phyloP scores from a whole-genome alignment of 2,888 invertebrate genomes.

The Macaria notata region DNA sequence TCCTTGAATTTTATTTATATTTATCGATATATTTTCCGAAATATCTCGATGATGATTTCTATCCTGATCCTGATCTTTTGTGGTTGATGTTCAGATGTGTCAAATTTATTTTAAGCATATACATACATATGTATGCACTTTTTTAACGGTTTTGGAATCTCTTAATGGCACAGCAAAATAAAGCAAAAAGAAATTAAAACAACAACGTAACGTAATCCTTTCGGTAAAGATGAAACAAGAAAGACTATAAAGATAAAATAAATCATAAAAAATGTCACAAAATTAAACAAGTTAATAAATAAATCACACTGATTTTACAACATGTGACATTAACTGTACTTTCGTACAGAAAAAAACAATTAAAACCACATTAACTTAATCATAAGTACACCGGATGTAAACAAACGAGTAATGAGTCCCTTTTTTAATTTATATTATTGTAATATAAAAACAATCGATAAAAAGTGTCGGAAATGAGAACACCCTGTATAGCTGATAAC shows the following conservation, averaged over 20 bases:
- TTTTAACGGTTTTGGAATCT: too few species aligned
- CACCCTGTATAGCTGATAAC: conserved; percentile 53
- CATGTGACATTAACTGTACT: conserved; percentile 25
- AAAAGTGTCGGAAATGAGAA: conserved; percentile 38
- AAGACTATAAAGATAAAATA: conserved; percentile 1
- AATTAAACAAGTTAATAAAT: conserved; percentile 9
- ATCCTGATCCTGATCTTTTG: too few species aligned
- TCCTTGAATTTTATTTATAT: too few species aligned
- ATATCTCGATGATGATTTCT: too few species aligned
- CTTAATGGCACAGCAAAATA: too few species aligned
- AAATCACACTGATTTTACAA: conserved; percentile 21
- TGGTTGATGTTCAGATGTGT: too few species aligned
- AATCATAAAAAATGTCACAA: neutral
- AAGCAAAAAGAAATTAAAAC: neutral
- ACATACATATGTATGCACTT: too few species aligned
- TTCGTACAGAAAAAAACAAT: conserved; percentile 34
- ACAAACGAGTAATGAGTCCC: conserved; percentile 37
- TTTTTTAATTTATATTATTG: conserved; percentile 40
- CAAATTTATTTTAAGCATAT: too few species aligned
- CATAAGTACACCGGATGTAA: conserved; percentile 34
- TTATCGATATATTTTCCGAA: too few species aligned
- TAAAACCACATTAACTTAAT: conserved; percentile 28
- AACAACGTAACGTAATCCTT: neutral
- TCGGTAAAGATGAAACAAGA: conserved; percentile 7
- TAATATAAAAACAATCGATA: conserved; percentile 38